Percentiles rank a stretch among this genome's conserved stretches.
Evolutionary conservation across 2,797 vertebrate species (phyloP).

Genomic region (Adrianichthys oophorus): DNA sequence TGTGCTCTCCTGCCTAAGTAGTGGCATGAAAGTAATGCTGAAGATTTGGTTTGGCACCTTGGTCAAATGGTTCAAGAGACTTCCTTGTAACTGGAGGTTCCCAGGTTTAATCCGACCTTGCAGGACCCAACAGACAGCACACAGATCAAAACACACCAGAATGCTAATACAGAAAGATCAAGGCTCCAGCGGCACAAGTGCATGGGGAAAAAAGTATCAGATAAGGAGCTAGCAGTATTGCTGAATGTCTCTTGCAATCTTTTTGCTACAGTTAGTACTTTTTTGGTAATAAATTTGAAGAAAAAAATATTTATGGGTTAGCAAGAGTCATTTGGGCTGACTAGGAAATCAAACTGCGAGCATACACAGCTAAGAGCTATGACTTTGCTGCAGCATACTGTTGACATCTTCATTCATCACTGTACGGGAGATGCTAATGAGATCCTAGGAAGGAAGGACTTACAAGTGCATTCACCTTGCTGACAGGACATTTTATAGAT

Average conservation of each 20-base stretch:
- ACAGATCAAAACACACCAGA: constrained; percentile 37
- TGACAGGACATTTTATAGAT: constrained; percentile 18
- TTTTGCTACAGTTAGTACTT: no score
- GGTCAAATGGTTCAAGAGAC: constrained; percentile 33
- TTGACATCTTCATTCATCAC: constrained; percentile 34
- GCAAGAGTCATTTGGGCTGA: constrained; percentile 8
- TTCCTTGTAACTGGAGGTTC: constrained; percentile 48
- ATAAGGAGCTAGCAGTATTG: not conserved
- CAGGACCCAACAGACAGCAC: constrained; percentile 34
- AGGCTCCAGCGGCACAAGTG: constrained; percentile 20
- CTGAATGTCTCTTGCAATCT: constrained; percentile 3
- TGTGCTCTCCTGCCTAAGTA: constrained; percentile 20
- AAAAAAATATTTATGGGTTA: not conserved
- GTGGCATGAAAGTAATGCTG: constrained; percentile 46
- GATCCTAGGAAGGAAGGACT: constrained; percentile 32
- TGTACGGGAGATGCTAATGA: constrained; percentile 31
- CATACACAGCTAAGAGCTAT: constrained; percentile 26
- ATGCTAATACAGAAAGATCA: constrained; percentile 45
- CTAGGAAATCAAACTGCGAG: constrained; percentile 23
- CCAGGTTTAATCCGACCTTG: constrained; percentile 54
- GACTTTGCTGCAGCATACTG: constrained; percentile 19
- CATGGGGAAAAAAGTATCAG: constrained; percentile 1
- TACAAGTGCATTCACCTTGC: constrained; percentile 14
- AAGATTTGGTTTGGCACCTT: constrained; percentile 45
- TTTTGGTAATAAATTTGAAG: no score